Evolutionary conservation across 2,888 invertebrate genomes (phyloP), one percentile per base, ranked within the genome.

Genomic region (Trachelus iudaicus): DNA sequence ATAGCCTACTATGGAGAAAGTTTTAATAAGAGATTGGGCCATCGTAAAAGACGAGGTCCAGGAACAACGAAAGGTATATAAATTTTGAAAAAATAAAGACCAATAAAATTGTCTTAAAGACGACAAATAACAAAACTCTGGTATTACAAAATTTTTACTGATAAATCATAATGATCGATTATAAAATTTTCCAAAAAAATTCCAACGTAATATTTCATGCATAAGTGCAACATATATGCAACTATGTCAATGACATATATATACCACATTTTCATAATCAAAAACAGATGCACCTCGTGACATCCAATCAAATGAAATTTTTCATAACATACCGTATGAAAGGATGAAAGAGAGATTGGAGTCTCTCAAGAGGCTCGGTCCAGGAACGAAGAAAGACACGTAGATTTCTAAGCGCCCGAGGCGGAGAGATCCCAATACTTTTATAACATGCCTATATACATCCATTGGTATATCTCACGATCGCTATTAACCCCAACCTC

Each of bases 341-440:
- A 56, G 56, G 9, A 15, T 56, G 23, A 56, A 23, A 56, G 9
- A 56, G 56, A 56, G 23, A 23, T 56, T 9, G 9, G 4, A 56
- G 23, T 56, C 56, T 56, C 56, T 23, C 23, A 23, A 56, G 23
- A 56, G 23, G 23, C 23, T 56, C 56, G 56, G 56, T 23, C 56
- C 56, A 56, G 56, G 56, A 56, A 9, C 23, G 9, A 23, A 71
- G 71, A 31, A 33, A 31, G 33, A 33, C 31, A 33, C 31, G 71
- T 33, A 15, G 33, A 71, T 71, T 71, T 71, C 71, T 71, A 71
- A 71, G 71, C 13, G 71, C 71, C 71, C 31, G 31, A n/a, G 71
- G 71, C 71, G 71, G 71, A 71, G 71, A 71, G 71, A 71, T 56
- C 56, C 40, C 56, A 56, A 56, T 23, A 56, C 56, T 56, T 56